Base-by-base conservation (phyloP, 2,797 vertebrate genomes). In the Pteropus rufus region DNA sequence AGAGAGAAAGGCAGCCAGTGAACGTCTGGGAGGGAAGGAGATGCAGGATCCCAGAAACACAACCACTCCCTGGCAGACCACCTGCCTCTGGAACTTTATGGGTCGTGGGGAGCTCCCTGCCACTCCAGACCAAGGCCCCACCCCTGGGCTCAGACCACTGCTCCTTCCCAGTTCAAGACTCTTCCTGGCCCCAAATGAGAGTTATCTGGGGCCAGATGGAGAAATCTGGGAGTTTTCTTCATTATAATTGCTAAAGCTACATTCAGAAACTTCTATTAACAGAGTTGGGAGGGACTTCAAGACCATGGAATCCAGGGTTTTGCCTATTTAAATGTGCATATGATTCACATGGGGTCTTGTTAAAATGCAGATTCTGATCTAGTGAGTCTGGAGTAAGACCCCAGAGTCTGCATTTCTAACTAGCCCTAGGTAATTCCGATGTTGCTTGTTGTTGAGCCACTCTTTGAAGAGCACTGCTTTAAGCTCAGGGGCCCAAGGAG, bases 341-440 rank as follows among this genome's bases (percentile, higher is more conserved):
- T 2, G 21, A 80, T 10, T 29, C n/a, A 29, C 34, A 14, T 73
- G 81, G 70, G 76, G 21, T 19, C 52, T 34, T 41, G 26, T 44
- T 62, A 60, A 62, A 83, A 60, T 34, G 67, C 46, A 75, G 58
- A n/a, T 49, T 82, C 39, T 49, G 56, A 85, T 12, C 58, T 15
- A 31, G n/a, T 11, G 46, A 14, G 64, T 39, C 52, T 24, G 26
- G 29, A 2, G 39, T 10, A 26, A 49, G 44, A 41, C 23, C 62
- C 0, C 5, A 60, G 54, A 16, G 2, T 39, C 64, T 52, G 21
- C 44, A 15, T 72, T 44, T 77, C 70, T 21, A 36, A 62, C 70
- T 9, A 34, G 31, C 49, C 29, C 18, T 0, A 0, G 4, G 2
- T 2, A 4, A 34, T 44, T 72, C 44, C 49, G 23, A 36, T 14